Evolutionary conservation across 2,113 vertebrate genomes (phyloP).

Genomic region (Ginglymostoma cirratum): DNA sequence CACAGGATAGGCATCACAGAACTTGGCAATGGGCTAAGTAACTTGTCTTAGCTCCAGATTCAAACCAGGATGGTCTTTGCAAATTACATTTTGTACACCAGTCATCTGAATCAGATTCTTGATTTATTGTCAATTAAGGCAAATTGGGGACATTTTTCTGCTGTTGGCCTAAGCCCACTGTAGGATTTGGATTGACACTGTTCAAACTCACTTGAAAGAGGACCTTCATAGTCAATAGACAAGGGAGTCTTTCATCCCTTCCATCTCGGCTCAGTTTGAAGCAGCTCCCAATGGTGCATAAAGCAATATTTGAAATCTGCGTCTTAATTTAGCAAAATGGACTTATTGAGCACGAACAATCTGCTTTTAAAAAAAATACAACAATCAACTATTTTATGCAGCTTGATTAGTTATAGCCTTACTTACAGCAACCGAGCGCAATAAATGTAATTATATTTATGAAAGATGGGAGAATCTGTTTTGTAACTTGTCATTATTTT

Average conservation of each 20-base stretch:
- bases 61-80: not conserved
- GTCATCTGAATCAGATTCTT: not conserved
- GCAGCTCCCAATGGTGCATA: not conserved
- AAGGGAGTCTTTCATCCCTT: conserved; percentile 16
- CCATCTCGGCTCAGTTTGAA: not conserved
- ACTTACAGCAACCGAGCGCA: not conserved
- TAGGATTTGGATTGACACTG: not conserved
- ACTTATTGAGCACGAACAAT: conserved; percentile 13
- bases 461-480: not conserved
- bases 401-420: not conserved
- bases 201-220: not conserved
- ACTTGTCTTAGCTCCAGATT: not conserved
- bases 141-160: not conserved
- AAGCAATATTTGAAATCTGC: conserved; percentile 20
- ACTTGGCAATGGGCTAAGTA: not conserved
- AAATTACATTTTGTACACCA: not conserved
- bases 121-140: conserved; percentile 19
- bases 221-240: conserved; percentile 15
- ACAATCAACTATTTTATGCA: not conserved
- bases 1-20: not conserved
- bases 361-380: not conserved
- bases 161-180: not conserved
- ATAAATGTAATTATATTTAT: not conserved
- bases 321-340: conserved; percentile 1
- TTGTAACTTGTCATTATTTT: not conserved